Percentiles rank a stretch among this genome's conserved stretches.
Conservation (phyloP, 2,888 invertebrate species). For the Ochlodes sylvanus region DNA sequence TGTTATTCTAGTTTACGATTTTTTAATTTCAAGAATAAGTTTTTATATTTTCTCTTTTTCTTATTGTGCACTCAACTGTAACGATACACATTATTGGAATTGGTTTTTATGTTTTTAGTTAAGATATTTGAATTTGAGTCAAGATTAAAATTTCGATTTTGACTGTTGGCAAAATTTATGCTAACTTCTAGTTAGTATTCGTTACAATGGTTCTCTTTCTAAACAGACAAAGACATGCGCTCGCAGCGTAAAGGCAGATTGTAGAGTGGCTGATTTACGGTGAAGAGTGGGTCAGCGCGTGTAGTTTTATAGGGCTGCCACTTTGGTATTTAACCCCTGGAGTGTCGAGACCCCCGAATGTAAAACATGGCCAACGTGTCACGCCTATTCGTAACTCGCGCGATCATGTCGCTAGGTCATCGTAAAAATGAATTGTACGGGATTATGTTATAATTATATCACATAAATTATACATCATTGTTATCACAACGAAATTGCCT, state of each 20-base stretch:
- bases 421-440: too few species aligned
- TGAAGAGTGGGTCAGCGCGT: slow-evolving; percentile 37
- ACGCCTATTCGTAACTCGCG: too few species aligned
- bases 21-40: neutral
- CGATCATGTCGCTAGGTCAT: too few species aligned
- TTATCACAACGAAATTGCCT: too few species aligned
- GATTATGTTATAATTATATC: too few species aligned
- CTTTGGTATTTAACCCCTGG: neutral
- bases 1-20: neutral
- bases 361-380: too few species aligned
- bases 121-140: too few species aligned
- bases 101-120: neutral
- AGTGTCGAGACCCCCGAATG: too few species aligned
- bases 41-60: slow-evolving; percentile 5
- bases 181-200: slow-evolving; percentile 5
- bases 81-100: slow-evolving; percentile 1
- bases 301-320: slow-evolving; percentile 28
- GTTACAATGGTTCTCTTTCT: slow-evolving; percentile 23
- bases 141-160: too few species aligned
- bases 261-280: slow-evolving; percentile 45
- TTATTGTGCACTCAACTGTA: slow-evolving; percentile 3
- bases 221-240: slow-evolving; percentile 32
- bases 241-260: slow-evolving; percentile 34
- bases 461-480: too few species aligned
- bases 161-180: too few species aligned